Conservation (phyloP, 2,797 vertebrate species). For the Sylvilagus floridanus region DNA sequence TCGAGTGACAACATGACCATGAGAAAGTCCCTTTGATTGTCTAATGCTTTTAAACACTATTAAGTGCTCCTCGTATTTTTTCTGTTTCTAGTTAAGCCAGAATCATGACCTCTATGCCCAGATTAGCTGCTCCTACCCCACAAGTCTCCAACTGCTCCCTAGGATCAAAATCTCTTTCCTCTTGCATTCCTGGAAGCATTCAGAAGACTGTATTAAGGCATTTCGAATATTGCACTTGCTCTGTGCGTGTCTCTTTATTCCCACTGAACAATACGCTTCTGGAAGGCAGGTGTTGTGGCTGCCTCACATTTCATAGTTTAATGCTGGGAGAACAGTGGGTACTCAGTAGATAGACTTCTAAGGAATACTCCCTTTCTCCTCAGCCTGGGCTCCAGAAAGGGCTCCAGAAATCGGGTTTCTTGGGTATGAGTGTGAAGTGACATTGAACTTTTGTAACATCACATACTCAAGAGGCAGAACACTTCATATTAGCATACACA, state of each 20-base stretch:
- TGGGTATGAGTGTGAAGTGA: slow-evolving; percentile 34
- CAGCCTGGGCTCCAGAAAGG: not conserved
- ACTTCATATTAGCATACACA: slow-evolving; percentile 70
- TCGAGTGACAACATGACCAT: not conserved
- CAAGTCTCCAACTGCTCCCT: not conserved
- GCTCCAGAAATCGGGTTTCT: slow-evolving; percentile 21
- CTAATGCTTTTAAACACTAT: not conserved
- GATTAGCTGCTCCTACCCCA: not conserved
- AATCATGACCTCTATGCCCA: not conserved
- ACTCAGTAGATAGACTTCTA: not conserved
- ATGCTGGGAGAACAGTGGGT: not conserved
- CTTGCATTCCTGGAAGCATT: not conserved
- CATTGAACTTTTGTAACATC: slow-evolving; percentile 57
- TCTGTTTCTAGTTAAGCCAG: slow-evolving; percentile 55
- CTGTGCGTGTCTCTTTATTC: not conserved
- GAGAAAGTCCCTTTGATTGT: slow-evolving; percentile 51
- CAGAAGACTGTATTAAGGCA: not conserved
- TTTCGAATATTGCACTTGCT: not conserved
- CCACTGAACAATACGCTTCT: not conserved
- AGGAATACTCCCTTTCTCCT: not conserved
- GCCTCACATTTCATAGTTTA: not conserved
- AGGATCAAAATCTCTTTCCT: not conserved
- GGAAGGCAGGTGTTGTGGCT: slow-evolving; percentile 3
- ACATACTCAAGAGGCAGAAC: slow-evolving; percentile 50
- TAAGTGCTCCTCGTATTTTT: not conserved